Evolutionary conservation across 2,888 invertebrate genomes (phyloP), one percentile per base, ranked within the genome.

Genomic region (Mermis nigrescens): DNA sequence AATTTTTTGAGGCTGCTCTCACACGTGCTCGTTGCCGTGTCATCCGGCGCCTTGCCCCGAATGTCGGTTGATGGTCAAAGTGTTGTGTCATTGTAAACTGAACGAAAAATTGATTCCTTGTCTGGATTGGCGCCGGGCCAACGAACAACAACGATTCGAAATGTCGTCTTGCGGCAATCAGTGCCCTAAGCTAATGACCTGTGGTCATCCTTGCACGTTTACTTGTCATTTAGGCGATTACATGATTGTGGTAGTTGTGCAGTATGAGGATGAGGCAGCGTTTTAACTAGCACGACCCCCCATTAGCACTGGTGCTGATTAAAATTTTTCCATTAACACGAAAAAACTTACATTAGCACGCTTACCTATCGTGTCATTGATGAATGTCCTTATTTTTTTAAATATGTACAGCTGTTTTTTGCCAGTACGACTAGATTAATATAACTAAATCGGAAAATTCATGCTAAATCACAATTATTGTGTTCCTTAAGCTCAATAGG

Each of bases 11-110:
- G 75, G 74, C 48, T 90, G 90, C 71, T 76, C 74, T 1, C 90
- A 90, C 73, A 76, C 77, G 29, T 90, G 89, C 71, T 74, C 80
- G 1, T 79, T 77, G 61, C 69, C 73, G 1, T 78, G 78, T 63
- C 78, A 78, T 73, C 80, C 82, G 1, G 82, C 82, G 0, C 75
- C 77, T 0, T 92, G 91, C 69, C 80, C 81, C 0, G 81, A 83
- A 0, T 92, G 92, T 72, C 79, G 79, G 51, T 79, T 81, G 59
- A 77, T 81, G 65, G 78, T 85, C 29, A 79, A 83, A 67, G 71
- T 83, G 55, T 77, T 81, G 38, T 92, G 92, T 66, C 86, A 90
- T 71, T 92, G 92, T 70, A 82, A 82, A 0, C 76, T 86, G 2
- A 82, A 82, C 58, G 82, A 83, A 63, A 76, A 85, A 2, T 83